Percentiles rank a stretch among this genome's conserved stretches.
Evolutionary conservation across 2,888 invertebrate species (phyloP).

Genomic region (Copidosoma aretas): DNA sequence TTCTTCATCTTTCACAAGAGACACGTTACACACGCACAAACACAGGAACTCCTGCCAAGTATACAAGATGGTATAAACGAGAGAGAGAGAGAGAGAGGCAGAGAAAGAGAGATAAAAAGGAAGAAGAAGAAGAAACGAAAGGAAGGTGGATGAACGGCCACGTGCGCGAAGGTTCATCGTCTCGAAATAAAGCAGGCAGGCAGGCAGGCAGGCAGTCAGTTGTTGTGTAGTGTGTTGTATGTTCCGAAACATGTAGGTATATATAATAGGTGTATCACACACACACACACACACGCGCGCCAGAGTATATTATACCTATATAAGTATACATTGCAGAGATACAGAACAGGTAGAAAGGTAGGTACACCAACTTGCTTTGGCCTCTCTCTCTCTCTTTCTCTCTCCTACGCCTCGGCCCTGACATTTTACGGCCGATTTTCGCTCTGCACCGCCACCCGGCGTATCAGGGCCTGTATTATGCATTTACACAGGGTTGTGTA

Average conservation of each 20-base stretch:
- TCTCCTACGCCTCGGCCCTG: constrained; percentile 17
- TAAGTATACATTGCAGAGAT: too few species aligned
- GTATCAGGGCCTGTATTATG: constrained; percentile 3
- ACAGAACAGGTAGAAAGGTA: constrained; percentile 17
- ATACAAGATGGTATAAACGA: background rate
- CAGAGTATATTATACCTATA: too few species aligned
- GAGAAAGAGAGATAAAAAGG: background rate
- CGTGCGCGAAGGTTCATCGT: constrained; percentile 24
- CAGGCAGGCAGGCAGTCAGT: too few species aligned
- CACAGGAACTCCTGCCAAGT: too few species aligned
- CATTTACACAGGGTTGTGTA: background rate
- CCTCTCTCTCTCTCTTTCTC: constrained; percentile 8
- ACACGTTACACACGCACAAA: background rate
- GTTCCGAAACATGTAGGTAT: too few species aligned
- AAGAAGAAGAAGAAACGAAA: background rate
- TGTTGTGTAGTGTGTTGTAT: too few species aligned
- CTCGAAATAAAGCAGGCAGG: constrained; percentile 28
- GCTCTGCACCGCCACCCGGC: background rate
- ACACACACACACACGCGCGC: too few species aligned
- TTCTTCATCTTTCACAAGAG: constrained; percentile 16
- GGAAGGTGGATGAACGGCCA: background rate
- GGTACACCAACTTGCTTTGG: background rate
- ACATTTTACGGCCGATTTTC: constrained; percentile 32
- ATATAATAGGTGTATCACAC: too few species aligned
- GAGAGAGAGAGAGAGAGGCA: background rate